A percentile compares a stretch with the other conserved stretches of the same genome.
Evolutionary conservation across 30 jellyfish, hydroid and myxozoan species (phyloP).

Genomic region (Aurelia coerulea): DNA sequence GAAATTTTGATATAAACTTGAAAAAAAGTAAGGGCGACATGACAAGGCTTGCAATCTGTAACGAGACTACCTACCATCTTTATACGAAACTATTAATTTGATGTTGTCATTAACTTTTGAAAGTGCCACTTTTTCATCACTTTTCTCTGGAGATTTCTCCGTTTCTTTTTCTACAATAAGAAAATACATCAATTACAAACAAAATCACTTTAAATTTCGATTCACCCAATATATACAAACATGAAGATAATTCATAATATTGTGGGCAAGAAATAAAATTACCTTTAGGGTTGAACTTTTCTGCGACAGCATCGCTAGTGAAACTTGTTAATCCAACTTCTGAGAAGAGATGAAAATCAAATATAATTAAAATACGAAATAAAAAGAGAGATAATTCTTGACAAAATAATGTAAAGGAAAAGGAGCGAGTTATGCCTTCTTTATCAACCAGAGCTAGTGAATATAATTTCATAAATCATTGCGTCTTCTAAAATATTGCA

Average conservation of each 20-base stretch:
- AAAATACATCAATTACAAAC: not conserved
- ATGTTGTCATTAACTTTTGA: conserved; percentile 58
- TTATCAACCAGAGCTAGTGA: no score
- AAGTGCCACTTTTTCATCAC: conserved; percentile 53
- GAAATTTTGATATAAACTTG: no score
- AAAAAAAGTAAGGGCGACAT: no score
- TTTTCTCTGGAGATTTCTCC: conserved; percentile 34
- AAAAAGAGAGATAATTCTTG: no score
- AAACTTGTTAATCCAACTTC: conserved; percentile 62
- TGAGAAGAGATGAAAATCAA: not conserved
- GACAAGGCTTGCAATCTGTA: no score
- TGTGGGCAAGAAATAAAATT: not conserved
- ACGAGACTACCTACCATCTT: conserved; percentile 20
- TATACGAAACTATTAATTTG: conserved; percentile 22
- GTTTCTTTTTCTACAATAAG: not conserved
- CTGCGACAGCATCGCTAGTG: conserved; percentile 45
- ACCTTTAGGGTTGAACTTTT: conserved; percentile 54
- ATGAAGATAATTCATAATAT: no score
- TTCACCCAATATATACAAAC: not conserved
- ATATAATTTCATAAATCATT: no score
- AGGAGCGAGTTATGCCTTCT: no score
- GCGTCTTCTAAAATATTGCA: no score
- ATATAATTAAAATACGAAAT: not conserved
- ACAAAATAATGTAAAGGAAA: no score
- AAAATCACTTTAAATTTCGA: not conserved